phyloP scores from a whole-genome alignment of 2,113 vertebrate species.

The Castor canadensis region DNA sequence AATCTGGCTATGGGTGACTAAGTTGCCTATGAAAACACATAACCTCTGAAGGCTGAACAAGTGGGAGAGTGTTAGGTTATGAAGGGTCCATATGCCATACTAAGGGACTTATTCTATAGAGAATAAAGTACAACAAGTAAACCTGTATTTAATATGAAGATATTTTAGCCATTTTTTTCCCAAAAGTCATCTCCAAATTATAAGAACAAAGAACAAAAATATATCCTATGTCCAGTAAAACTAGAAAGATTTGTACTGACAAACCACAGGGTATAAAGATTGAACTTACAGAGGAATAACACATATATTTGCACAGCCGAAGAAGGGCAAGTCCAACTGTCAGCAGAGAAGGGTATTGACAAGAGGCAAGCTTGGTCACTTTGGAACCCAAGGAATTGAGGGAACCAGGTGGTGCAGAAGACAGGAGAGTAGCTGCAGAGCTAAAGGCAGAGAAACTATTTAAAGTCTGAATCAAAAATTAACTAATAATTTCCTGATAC shows the following conservation, averaged over 20 bases:
- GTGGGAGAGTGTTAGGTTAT: not conserved
- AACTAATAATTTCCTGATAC: not conserved
- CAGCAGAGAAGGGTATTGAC: not conserved
- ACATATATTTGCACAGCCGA: not conserved
- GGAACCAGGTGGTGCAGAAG: not conserved
- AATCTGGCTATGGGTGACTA: conserved; percentile 15
- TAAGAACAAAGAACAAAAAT: not conserved
- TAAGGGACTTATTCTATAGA: not conserved
- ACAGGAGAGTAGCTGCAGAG: not conserved
- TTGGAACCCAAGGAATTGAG: not conserved
- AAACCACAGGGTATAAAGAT: not conserved
- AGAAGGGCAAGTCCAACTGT: conserved; percentile 1
- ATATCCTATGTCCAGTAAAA: not conserved
- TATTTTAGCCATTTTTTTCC: not conserved
- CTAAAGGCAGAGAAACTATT: not conserved
- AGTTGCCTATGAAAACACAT: conserved; percentile 18
- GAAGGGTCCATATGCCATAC: not conserved
- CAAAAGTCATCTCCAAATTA: conserved; percentile 33
- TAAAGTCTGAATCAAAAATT: not conserved
- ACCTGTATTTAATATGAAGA: not conserved
- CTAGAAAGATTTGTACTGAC: not conserved
- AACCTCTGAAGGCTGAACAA: not conserved
- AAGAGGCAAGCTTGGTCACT: not conserved
- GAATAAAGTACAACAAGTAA: conserved; percentile 17
- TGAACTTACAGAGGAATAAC: not conserved